phyloP scores from a whole-genome alignment of 2,797 vertebrate genomes.

The Alectoris magna region DNA sequence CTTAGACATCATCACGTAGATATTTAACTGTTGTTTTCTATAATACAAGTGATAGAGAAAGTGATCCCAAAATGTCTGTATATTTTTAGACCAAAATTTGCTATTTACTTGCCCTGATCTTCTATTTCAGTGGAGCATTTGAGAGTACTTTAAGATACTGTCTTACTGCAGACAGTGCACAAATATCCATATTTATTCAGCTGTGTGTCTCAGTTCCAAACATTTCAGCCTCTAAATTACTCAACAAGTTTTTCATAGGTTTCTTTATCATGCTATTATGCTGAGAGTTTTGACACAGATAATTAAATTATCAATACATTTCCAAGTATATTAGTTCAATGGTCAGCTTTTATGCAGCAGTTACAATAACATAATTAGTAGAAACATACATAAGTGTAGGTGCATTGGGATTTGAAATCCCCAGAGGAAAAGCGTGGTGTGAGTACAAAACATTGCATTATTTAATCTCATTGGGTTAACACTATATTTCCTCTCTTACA shows the following conservation, averaged over 20 bases:
- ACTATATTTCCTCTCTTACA: not conserved
- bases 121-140: not conserved
- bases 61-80: not conserved
- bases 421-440: not conserved
- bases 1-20: not conserved
- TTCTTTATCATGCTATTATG: not conserved
- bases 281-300: not conserved
- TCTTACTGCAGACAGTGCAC: not conserved
- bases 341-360: not conserved
- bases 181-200: not conserved
- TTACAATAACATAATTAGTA: not conserved
- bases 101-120: not conserved
- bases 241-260: not conserved
- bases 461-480: not conserved
- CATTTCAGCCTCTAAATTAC: not conserved
- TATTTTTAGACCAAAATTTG: conserved; percentile 6
- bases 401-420: not conserved
- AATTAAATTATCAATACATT: not conserved
- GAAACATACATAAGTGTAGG: not conserved
- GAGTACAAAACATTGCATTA: not conserved
- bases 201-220: not conserved
- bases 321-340: not conserved
- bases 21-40: not conserved
- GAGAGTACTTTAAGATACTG: not conserved
- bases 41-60: not conserved